Conservation (phyloP, 2,113 vertebrate genomes). For the Aphyosemion australe region DNA sequence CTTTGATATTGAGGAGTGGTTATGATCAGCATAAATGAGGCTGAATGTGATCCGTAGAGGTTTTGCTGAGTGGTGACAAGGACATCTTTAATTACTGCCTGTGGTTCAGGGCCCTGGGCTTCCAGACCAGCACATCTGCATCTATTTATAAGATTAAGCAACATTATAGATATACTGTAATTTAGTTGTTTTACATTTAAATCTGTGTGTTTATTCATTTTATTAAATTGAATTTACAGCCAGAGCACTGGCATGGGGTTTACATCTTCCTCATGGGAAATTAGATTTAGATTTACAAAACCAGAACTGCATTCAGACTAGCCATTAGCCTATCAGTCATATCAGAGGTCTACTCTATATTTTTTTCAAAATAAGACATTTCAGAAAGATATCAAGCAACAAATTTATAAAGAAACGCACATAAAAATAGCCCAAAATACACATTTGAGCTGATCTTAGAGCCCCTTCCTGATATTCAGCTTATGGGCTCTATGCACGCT, state of each 20-base stretch:
- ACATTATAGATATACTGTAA: conserved; percentile 8
- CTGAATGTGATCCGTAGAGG: conserved; percentile 29
- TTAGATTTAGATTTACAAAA: not conserved
- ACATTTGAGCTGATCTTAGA: no score
- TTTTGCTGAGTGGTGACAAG: conserved; percentile 11
- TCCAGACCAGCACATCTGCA: conserved; percentile 16
- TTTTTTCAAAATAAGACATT: no score
- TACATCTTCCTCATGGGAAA: not conserved
- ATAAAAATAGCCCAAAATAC: no score
- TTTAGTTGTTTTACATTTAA: conserved; percentile 10
- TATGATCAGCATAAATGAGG: conserved; percentile 60
- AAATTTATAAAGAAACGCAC: no score
- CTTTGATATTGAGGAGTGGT: conserved; percentile 23
- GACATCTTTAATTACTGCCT: conserved; percentile 42
- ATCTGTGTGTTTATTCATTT: conserved; percentile 8
- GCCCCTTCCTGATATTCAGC: no score
- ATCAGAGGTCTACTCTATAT: no score
- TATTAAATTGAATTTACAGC: not conserved
- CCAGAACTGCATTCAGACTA: no score
- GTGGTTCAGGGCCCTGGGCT: conserved; percentile 12
- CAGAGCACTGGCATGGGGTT: not conserved
- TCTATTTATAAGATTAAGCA: conserved; percentile 30
- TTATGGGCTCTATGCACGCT: no score
- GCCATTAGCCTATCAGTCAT: no score
- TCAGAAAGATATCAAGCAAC: no score